Conservation (phyloP, 2,888 invertebrate genomes). For the Chydorus sphaericus region DNA sequence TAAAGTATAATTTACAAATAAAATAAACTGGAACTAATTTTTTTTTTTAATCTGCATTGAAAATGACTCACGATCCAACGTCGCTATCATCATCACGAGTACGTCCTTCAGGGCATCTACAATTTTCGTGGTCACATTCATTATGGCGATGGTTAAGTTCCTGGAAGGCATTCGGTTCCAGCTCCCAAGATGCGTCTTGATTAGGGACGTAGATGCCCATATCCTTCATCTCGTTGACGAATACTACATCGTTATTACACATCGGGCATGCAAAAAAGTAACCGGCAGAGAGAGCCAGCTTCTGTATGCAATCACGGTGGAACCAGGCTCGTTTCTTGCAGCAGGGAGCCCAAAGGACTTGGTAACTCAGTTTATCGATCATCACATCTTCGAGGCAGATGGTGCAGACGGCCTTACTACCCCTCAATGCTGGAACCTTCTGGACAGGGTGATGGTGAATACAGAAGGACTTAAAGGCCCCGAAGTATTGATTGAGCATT, state of each 20-base stretch:
- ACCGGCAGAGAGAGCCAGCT: constrained; percentile 5
- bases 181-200: constrained; percentile 75
- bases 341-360: constrained; percentile 15
- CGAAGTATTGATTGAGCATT: constrained; percentile 46
- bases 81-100: constrained; percentile 28
- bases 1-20: too few species aligned
- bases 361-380: neutral
- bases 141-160: constrained; percentile 49
- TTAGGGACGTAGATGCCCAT: constrained; percentile 67
- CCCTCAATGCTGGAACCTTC: constrained; percentile 38
- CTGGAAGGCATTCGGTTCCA: constrained; percentile 54
- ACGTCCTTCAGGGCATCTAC: constrained; percentile 44
- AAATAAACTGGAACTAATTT: constrained; percentile 12
- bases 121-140: constrained; percentile 42
- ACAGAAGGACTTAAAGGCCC: constrained; percentile 47
- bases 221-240: constrained; percentile 35
- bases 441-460: constrained; percentile 41
- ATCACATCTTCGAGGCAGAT: constrained; percentile 8
- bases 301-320: constrained; percentile 6
- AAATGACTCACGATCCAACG: neutral
- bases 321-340: constrained; percentile 14
- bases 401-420: constrained; percentile 1
- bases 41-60: too few species aligned
- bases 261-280: constrained; percentile 7
- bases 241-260: constrained; percentile 42